phyloP scores from a whole-genome alignment of 2,797 vertebrate genomes.

The Tokudaia muenninki region DNA sequence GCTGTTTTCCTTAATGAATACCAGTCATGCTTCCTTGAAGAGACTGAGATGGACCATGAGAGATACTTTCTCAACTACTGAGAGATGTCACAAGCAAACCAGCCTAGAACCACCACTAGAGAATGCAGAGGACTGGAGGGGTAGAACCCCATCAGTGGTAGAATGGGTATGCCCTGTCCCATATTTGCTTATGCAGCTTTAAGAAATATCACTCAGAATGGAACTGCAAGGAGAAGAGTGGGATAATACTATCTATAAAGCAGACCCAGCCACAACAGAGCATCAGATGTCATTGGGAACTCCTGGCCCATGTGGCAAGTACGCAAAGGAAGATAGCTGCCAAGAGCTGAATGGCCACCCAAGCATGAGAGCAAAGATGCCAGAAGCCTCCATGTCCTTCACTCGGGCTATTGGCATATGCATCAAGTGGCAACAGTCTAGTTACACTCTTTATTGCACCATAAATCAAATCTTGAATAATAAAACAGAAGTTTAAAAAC shows the following conservation, averaged over 20 bases:
- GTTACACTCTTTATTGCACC: background rate
- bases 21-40: background rate
- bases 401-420: no score
- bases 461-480: background rate
- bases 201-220: background rate
- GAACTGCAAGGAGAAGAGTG: no score
- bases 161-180: no score
- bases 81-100: accelerated
- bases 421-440: background rate
- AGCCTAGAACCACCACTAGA: background rate
- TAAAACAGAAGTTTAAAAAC: background rate
- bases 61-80: background rate
- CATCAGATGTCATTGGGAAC: no score
- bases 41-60: background rate
- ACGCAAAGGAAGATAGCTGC: background rate
- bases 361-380: background rate
- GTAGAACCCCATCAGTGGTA: background rate
- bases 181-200: background rate
- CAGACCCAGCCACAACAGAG: background rate
- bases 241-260: accelerated
- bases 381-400: background rate
- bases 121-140: background rate
- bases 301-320: background rate
- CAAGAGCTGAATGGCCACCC: background rate
- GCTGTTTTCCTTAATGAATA: background rate